phyloP scores from a whole-genome alignment of 92 coral and sea anemone species.

The Pocillopora grandis region DNA sequence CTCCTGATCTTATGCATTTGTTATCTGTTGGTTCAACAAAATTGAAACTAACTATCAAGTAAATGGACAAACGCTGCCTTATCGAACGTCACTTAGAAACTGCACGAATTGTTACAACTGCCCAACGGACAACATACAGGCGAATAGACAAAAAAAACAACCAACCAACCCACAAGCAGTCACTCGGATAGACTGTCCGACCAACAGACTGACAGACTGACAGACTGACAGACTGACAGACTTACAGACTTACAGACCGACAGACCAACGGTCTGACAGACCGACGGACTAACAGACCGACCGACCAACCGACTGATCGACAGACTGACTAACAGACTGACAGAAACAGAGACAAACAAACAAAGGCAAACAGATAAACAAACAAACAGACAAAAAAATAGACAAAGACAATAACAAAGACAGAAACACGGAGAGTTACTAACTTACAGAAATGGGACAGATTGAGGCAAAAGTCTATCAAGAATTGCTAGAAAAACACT shows the following conservation, averaged over 20 bases:
- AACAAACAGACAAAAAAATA: neutral
- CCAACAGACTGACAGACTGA: neutral
- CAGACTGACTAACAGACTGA: neutral
- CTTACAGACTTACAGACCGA: neutral
- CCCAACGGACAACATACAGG: neutral
- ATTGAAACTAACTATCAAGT: no score
- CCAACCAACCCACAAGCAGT: neutral
- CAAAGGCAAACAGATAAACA: neutral
- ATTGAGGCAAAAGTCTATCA: no score
- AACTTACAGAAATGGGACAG: no score
- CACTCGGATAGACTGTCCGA: neutral
- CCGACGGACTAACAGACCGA: neutral
- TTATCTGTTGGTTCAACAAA: no score
- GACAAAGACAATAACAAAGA: no score
- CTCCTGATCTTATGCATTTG: no score
- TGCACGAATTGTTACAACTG: no score
- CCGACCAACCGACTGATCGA: neutral
- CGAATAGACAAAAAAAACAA: neutral
- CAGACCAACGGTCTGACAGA: neutral
- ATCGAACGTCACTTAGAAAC: no score
- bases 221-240: constrained; percentile 4
- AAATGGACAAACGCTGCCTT: no score
- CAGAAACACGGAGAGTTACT: no score
- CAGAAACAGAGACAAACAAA: neutral
- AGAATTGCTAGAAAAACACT: no score